phyloP scores from a whole-genome alignment of 2,113 vertebrate genomes.

The Paratilapia polleni region DNA sequence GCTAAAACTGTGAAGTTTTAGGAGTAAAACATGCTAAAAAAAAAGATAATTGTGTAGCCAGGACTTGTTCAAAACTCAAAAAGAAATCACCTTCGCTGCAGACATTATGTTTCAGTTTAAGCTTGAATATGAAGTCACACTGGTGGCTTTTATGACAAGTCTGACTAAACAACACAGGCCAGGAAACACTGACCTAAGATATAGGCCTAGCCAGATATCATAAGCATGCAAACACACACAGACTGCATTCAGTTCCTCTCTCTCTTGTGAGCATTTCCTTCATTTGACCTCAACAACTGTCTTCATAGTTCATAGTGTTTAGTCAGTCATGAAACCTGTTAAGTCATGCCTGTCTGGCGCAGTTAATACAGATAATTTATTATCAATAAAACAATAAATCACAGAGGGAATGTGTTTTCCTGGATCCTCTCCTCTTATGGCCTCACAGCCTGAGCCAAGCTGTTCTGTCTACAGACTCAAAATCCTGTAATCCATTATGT shows the following conservation, averaged over 20 bases:
- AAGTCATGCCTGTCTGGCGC: conserved; percentile 78
- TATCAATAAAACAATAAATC: conserved; percentile 68
- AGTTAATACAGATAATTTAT: conserved; percentile 79
- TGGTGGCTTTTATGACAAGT: background rate
- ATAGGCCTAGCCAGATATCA: conserved; percentile 11
- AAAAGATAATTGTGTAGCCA: background rate
- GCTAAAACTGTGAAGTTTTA: background rate
- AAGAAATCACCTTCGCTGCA: background rate
- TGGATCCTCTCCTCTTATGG: conserved; percentile 47
- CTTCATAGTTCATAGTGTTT: conserved; percentile 53
- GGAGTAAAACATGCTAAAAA: background rate
- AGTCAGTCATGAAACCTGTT: conserved; percentile 68
- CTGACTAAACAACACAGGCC: conserved; percentile 14
- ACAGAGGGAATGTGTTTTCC: conserved; percentile 47
- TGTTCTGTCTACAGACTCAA: conserved; percentile 62
- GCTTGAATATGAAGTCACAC: conserved; percentile 18
- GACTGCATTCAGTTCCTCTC: background rate
- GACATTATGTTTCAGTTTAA: background rate
- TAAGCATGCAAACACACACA: background rate
- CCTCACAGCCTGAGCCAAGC: conserved; percentile 57
- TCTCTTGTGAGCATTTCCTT: conserved; percentile 19
- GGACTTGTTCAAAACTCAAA: background rate
- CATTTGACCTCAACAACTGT: conserved; percentile 28
- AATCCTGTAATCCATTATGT: conserved; percentile 76
- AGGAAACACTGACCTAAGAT: conserved; percentile 32